phyloP scores from a whole-genome alignment of 23 tunicate species.

The Trididemnum clinides region DNA sequence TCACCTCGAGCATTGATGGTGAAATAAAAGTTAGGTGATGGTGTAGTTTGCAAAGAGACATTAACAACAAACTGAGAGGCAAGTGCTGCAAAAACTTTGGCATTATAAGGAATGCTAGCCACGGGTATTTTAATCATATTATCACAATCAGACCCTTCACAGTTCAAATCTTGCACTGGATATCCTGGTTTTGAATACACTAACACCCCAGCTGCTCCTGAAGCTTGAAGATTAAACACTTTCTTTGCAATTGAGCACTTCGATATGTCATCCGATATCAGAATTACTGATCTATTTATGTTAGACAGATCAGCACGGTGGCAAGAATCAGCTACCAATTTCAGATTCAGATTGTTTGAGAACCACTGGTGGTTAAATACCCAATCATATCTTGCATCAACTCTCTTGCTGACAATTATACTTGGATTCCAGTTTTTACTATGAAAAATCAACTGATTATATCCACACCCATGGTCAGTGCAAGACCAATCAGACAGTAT shows the following conservation, averaged over 20 bases:
- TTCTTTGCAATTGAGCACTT: constrained; percentile 43
- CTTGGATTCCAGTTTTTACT: background rate
- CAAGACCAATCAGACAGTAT: constrained; percentile 57
- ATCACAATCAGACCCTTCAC: constrained; percentile 43
- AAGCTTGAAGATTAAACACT: constrained; percentile 32
- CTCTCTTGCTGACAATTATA: constrained; percentile 6
- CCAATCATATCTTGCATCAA: constrained; percentile 74
- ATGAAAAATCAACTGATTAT: constrained; percentile 17
- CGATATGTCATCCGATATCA: background rate
- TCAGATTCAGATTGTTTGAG: background rate
- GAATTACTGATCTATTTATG: constrained; percentile 25
- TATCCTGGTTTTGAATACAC: constrained; percentile 37
- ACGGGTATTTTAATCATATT: constrained; percentile 42
- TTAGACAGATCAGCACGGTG: no score
- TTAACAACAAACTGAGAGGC: background rate
- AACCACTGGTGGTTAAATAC: constrained; percentile 46
- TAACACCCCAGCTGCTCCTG: constrained; percentile 53
- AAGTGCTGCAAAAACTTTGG: background rate
- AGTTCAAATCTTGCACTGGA: constrained; percentile 52
- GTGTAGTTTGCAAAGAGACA: constrained; percentile 33
- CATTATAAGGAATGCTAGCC: constrained; percentile 32
- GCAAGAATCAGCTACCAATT: background rate
- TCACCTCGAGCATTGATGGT: constrained; percentile 52
- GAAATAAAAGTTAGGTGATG: constrained; percentile 56
- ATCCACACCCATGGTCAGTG: constrained; percentile 68